phyloP scores from a whole-genome alignment of 1,140 invertebrate genomes.

The Tenebrio molitor region DNA sequence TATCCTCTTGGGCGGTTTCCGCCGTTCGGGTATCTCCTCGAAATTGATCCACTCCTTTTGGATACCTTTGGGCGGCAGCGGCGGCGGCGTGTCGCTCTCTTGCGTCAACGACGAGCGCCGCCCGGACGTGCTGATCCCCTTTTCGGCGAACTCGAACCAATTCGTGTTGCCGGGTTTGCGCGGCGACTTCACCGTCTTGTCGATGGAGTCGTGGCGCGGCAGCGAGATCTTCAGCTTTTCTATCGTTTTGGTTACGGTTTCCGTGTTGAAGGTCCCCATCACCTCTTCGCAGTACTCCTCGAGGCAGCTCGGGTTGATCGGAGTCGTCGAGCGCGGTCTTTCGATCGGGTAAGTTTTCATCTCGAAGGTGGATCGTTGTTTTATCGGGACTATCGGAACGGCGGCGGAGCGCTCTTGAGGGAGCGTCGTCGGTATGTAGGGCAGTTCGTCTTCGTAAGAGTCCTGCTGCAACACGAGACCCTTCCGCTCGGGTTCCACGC shows the following conservation, averaged over 20 bases:
- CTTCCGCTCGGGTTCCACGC: conserved; percentile 77
- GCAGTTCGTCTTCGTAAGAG: conserved; percentile 89
- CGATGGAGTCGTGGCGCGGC: conserved; percentile 72
- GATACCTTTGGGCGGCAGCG: conserved; percentile 68
- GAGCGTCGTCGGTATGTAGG: conserved; percentile 88
- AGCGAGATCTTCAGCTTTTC: conserved; percentile 80
- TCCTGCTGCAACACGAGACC: conserved; percentile 84
- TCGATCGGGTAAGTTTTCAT: conserved; percentile 88
- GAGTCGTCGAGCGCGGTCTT: conserved; percentile 87
- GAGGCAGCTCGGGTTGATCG: conserved; percentile 81
- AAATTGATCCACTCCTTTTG: conserved; percentile 83
- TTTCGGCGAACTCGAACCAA: conserved; percentile 76
- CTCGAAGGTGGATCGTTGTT: conserved; percentile 77
- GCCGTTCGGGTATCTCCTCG: conserved; percentile 84
- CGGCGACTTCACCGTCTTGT: conserved; percentile 66
- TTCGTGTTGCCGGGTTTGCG: conserved; percentile 68
- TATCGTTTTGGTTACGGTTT: conserved; percentile 63
- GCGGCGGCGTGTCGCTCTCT: conserved; percentile 64
- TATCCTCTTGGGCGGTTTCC: conserved; percentile 83
- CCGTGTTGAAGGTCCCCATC: conserved; percentile 56
- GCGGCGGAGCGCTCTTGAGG: conserved; percentile 86
- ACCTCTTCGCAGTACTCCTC: conserved; percentile 78
- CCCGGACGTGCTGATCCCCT: conserved; percentile 66
- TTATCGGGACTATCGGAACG: conserved; percentile 84
- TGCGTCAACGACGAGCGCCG: conserved; percentile 48